phyloP scores from a whole-genome alignment of 2,113 vertebrate genomes.

The Burhinus bistriatus region DNA sequence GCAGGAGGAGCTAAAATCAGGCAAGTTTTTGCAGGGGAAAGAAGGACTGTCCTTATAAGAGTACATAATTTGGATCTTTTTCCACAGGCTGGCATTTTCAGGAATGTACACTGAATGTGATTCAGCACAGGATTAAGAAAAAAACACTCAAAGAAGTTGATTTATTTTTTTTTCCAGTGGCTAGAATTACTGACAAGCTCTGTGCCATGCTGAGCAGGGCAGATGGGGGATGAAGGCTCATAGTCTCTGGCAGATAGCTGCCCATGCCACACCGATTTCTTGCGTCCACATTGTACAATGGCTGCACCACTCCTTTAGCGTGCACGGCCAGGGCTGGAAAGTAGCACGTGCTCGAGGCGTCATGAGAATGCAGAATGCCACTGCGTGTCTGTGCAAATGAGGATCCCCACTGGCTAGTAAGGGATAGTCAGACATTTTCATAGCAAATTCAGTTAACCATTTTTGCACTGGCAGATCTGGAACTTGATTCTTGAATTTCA shows the following conservation, averaged over 20 bases:
- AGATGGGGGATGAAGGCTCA: rapidly evolving
- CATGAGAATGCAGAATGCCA: not conserved
- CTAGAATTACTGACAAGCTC: not conserved
- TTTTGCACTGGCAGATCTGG: not conserved
- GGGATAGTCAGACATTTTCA: not conserved
- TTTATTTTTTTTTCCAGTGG: not conserved
- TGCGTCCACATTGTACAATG: rapidly evolving
- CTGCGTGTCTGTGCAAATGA: rapidly evolving
- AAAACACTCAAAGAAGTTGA: not conserved
- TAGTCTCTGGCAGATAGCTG: not conserved
- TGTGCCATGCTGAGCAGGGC: too few species aligned
- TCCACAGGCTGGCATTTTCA: not conserved
- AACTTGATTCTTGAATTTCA: not conserved
- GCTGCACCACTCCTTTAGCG: not conserved
- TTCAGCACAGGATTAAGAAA: not conserved
- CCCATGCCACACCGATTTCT: rapidly evolving
- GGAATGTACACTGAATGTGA: not conserved
- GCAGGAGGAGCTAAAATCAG: not conserved
- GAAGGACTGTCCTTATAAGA: not conserved
- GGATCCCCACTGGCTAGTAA: not conserved
- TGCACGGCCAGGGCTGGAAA: not conserved
- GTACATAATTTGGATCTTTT: not conserved
- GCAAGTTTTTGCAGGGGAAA: not conserved
- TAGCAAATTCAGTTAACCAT: not conserved
- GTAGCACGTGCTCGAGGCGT: rapidly evolving